A percentile compares a stretch with the other conserved stretches of the same genome.
phyloP scores from a whole-genome alignment of 2,113 vertebrate genomes.

The Ptilonorhynchus violaceus region DNA sequence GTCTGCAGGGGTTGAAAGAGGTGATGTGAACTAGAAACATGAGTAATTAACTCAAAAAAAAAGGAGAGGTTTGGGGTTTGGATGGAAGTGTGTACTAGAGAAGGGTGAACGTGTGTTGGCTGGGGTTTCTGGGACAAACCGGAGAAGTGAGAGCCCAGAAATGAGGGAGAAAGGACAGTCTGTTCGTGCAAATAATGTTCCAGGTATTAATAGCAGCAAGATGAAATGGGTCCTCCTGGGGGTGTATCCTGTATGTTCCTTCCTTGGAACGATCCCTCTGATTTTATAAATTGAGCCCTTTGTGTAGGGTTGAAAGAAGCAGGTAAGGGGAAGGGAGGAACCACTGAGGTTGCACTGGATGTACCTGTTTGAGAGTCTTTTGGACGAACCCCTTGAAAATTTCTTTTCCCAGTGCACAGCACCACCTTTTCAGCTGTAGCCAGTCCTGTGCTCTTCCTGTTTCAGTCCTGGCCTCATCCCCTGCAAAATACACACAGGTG shows the following conservation, averaged over 20 bases:
- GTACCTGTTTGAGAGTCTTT: background rate
- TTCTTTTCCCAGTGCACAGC: background rate
- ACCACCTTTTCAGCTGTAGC: background rate
- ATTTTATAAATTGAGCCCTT: background rate
- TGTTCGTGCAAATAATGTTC: background rate
- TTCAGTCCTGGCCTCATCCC: background rate
- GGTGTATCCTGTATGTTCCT: background rate
- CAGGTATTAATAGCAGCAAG: constrained; percentile 13
- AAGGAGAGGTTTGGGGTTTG: background rate
- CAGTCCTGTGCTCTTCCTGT: background rate
- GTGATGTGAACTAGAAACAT: background rate
- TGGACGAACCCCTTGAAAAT: background rate
- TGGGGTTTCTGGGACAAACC: constrained; percentile 18
- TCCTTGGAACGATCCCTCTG: background rate
- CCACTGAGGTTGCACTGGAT: fast-evolving
- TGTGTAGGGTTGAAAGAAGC: background rate
- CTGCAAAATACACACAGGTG: background rate
- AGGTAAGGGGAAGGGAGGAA: background rate
- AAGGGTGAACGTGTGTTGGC: constrained; percentile 9
- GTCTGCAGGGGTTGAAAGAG: background rate
- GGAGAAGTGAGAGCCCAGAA: constrained; percentile 8
- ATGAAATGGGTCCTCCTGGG: background rate
- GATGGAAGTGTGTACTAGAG: background rate
- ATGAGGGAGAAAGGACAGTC: background rate
- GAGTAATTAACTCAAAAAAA: background rate